These are phyloP conservation scores for Onthophagus taurus DNA, from an alignment of 1,140 invertebrate species.

Conservation along the genomic window DNA sequence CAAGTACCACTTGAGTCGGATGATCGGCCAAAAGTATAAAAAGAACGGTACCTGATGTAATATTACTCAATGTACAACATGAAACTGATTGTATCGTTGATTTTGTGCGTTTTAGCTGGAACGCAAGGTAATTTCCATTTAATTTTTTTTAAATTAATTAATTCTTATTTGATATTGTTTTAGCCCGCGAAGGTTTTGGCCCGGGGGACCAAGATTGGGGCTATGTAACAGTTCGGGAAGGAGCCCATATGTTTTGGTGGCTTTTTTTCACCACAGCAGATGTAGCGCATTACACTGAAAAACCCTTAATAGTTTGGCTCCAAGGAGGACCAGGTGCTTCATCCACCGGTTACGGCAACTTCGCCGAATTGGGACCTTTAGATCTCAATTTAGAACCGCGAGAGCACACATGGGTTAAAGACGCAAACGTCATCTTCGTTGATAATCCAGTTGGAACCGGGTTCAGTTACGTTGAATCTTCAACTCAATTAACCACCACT, in stretches of 20 bases:
- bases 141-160: background rate
- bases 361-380: conserved; percentile 64
- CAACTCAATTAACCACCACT: conserved; percentile 46
- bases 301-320: conserved; percentile 64
- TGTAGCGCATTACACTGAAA: conserved; percentile 45
- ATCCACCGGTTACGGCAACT: conserved; percentile 69
- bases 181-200: conserved; percentile 40
- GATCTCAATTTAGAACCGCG: conserved; percentile 54
- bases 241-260: conserved; percentile 78
- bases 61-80: conserved; percentile 3
- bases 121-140: conserved; percentile 3
- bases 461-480: conserved; percentile 68
- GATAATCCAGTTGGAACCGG: conserved; percentile 87
- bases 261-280: conserved; percentile 59
- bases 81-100: conserved; percentile 1
- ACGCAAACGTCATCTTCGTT: conserved; percentile 72
- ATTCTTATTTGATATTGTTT: conserved; percentile 5
- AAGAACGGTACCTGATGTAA: too few relatives aligned
- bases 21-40: too few relatives aligned
- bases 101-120: background rate
- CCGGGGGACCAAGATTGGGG: conserved; percentile 58
- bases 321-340: conserved; percentile 58
- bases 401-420: conserved; percentile 62
- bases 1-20: too few relatives aligned
- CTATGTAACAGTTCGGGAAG: conserved; percentile 53